phyloP scores from a whole-genome alignment of 2,797 vertebrate species.

The Hyperoplus immaculatus region DNA sequence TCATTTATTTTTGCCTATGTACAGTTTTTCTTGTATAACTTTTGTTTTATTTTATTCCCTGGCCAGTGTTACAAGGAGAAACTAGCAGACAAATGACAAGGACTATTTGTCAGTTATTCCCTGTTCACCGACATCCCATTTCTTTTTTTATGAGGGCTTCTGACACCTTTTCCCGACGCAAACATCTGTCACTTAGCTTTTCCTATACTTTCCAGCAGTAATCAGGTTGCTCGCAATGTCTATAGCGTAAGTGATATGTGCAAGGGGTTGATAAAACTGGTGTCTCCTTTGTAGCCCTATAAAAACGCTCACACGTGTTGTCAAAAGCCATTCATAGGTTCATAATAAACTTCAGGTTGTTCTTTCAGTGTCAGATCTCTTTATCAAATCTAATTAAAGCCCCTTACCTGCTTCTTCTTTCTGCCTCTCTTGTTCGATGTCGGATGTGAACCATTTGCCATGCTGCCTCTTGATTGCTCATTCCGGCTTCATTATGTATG shows the following conservation, averaged over 20 bases:
- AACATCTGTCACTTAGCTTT: constrained; percentile 78
- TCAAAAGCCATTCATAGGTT: constrained; percentile 33
- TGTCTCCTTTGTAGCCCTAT: constrained; percentile 33
- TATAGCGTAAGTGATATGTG: constrained; percentile 60
- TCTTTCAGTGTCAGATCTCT: constrained; percentile 11
- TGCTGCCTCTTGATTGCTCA: constrained; percentile 43
- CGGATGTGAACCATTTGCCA: constrained; percentile 39
- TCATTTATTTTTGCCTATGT: constrained; percentile 31
- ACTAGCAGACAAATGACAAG: constrained; percentile 68
- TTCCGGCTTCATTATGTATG: constrained; percentile 58
- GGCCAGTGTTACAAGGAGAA: constrained; percentile 60
- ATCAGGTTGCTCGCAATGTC: constrained; percentile 63
- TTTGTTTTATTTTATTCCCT: constrained; percentile 48
- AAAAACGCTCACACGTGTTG: constrained; percentile 33
- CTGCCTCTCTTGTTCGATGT: constrained; percentile 42
- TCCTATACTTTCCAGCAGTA: constrained; percentile 63
- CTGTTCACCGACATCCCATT: constrained; percentile 67
- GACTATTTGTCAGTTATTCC: constrained; percentile 79
- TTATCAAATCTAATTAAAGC: constrained; percentile 41
- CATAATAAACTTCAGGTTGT: constrained; percentile 24
- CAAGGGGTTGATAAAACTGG: constrained; percentile 24
- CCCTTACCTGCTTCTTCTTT: not conserved
- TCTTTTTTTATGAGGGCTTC: constrained; percentile 73
- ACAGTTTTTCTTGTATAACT: constrained; percentile 59
- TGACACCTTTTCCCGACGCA: constrained; percentile 71